Evolutionary conservation across 2,113 vertebrate species (phyloP).

Genomic region (Prolemur simus): DNA sequence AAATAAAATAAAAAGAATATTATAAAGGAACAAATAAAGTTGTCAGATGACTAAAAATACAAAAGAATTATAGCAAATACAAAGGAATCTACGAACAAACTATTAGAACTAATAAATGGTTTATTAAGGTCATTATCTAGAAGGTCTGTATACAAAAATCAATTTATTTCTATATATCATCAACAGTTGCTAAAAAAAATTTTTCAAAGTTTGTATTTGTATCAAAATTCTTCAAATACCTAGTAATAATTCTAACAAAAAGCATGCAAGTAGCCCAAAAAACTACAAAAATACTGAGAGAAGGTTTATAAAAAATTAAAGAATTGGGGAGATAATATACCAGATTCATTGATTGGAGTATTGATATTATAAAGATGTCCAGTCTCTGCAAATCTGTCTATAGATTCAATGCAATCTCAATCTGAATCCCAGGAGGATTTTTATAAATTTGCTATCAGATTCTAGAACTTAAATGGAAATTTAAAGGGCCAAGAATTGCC

Average conservation of each 20-base stretch:
- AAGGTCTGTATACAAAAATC: neutral
- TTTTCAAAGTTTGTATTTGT: neutral
- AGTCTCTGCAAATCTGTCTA: neutral
- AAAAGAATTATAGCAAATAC: neutral
- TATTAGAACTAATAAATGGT: neutral
- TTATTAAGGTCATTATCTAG: neutral
- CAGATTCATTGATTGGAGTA: neutral
- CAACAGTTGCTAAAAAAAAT: neutral
- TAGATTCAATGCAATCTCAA: neutral
- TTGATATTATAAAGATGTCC: neutral
- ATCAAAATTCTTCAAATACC: neutral
- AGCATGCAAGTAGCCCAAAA: neutral
- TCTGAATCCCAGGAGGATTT: neutral
- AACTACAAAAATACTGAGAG: neutral
- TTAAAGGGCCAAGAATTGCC: neutral
- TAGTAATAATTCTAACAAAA: neutral
- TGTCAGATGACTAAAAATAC: neutral
- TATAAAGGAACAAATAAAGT: neutral
- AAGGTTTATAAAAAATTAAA: neutral
- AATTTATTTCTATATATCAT: neutral
- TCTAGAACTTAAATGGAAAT: neutral
- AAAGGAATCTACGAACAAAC: neutral
- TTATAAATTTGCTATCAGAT: neutral
- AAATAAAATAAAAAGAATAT: neutral
- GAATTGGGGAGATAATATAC: neutral